Conservation (phyloP, 1,140 invertebrate species). For the Zophobas atratus region DNA sequence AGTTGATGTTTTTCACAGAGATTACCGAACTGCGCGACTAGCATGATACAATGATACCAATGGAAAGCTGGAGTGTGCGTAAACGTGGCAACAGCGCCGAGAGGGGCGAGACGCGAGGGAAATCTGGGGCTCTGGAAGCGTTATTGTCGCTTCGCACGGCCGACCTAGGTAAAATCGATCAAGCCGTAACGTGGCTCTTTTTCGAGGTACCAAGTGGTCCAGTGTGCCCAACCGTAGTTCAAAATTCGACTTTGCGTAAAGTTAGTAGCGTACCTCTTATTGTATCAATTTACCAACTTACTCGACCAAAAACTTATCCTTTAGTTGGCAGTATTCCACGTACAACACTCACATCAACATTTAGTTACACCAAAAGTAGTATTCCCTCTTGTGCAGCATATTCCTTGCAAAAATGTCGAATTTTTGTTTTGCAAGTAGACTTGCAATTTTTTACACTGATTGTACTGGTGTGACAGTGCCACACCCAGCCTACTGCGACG, state of each 20-base stretch:
- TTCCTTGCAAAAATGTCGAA: background rate
- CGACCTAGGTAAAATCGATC: conserved; percentile 56
- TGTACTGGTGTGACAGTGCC: conserved; percentile 12
- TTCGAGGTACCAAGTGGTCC: conserved; percentile 6
- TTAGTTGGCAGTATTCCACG: conserved; percentile 32
- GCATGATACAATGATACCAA: conserved; percentile 57
- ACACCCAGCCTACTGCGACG: conserved; percentile 29
- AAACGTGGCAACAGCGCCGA: conserved; percentile 67
- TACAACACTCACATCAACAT: conserved; percentile 49
- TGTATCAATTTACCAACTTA: conserved; percentile 54
- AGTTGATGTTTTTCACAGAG: conserved; percentile 50
- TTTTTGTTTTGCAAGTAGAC: conserved; percentile 1
- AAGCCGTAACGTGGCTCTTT: conserved; percentile 43
- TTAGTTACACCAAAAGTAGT: conserved; percentile 23
- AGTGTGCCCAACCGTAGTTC: background rate
- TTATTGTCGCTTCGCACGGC: conserved; percentile 56
- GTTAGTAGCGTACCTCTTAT: conserved; percentile 41
- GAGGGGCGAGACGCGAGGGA: conserved; percentile 54
- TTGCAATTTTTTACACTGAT: conserved; percentile 9
- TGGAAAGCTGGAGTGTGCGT: conserved; percentile 60
- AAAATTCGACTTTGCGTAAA: conserved; percentile 16
- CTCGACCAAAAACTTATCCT: conserved; percentile 42
- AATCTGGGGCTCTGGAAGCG: conserved; percentile 58
- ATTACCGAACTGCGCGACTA: conserved; percentile 54
- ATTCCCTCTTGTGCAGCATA: background rate